phyloP scores from a whole-genome alignment of 2,888 invertebrate species.

The Onchidella celtica region DNA sequence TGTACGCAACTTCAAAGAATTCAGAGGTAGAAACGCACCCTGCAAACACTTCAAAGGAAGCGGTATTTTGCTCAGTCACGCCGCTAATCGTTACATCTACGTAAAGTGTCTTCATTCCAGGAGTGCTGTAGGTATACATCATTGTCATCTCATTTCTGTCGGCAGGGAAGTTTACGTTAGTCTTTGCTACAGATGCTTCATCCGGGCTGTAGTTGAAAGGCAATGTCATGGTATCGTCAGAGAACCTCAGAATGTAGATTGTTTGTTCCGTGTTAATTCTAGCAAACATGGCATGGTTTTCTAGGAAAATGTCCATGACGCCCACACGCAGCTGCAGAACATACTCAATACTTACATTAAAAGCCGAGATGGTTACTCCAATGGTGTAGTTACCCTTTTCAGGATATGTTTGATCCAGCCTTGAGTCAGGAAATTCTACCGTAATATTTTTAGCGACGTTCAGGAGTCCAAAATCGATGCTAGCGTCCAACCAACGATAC shows the following conservation, averaged over 20 bases:
- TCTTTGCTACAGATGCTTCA: too few relatives aligned
- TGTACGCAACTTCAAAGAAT: conserved; percentile 26
- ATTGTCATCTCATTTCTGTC: neutral
- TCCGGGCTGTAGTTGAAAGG: neutral
- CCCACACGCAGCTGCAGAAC: conserved; percentile 7
- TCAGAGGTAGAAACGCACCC: conserved; percentile 17
- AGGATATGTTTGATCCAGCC: neutral
- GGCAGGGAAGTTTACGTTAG: neutral
- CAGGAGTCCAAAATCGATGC: neutral
- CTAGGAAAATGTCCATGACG: conserved; percentile 23
- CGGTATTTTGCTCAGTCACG: neutral
- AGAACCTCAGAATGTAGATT: neutral
- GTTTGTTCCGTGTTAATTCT: neutral
- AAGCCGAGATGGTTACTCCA: neutral
- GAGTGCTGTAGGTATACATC: neutral
- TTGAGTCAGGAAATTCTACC: neutral
- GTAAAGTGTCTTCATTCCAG: neutral
- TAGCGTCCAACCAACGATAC: neutral
- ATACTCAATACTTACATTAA: neutral
- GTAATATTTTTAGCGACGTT: neutral
- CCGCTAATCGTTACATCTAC: neutral
- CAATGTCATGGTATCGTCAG: neutral
- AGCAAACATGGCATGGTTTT: neutral
- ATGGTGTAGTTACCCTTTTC: conserved; percentile 9
- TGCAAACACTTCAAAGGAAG: neutral